Evolutionary conservation across 2,888 invertebrate species (phyloP).

Genomic region (Metacarcinus magister): DNA sequence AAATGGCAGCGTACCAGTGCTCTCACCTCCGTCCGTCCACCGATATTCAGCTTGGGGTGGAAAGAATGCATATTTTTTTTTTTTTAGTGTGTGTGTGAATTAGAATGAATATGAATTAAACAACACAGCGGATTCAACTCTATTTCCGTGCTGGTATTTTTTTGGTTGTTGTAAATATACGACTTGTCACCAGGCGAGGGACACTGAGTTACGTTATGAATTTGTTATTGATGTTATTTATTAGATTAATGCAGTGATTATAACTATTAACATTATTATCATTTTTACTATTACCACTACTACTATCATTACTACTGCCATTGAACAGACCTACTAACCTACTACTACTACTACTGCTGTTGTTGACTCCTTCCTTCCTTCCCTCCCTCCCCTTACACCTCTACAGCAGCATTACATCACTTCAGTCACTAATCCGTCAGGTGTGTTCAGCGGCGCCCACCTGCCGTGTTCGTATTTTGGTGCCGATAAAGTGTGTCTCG

Average conservation of each 20-base stretch:
- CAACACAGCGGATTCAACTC: not conserved
- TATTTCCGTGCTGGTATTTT: not conserved
- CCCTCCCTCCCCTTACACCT: too few relatives aligned
- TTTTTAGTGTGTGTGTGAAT: not conserved
- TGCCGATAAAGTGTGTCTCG: not conserved
- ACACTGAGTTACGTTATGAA: too few relatives aligned
- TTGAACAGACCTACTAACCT: not conserved
- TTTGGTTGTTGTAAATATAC: not conserved
- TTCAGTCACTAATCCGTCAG: not conserved
- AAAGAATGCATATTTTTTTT: not conserved
- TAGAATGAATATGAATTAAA: constrained; percentile 26
- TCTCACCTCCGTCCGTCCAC: not conserved
- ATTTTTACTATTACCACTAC: not conserved
- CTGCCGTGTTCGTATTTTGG: not conserved
- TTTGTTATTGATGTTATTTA: not conserved
- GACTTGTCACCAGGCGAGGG: too few relatives aligned
- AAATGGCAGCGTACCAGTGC: too few relatives aligned
- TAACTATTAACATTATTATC: not conserved
- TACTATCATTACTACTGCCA: not conserved
- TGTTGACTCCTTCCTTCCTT: too few relatives aligned
- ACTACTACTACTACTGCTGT: too few relatives aligned
- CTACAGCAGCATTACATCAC: too few relatives aligned
- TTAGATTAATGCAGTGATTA: not conserved
- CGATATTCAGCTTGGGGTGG: not conserved
- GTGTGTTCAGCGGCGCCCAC: not conserved